Evolutionary conservation across 1,140 invertebrate genomes (phyloP).

Genomic region (Solenopsis fugax): DNA sequence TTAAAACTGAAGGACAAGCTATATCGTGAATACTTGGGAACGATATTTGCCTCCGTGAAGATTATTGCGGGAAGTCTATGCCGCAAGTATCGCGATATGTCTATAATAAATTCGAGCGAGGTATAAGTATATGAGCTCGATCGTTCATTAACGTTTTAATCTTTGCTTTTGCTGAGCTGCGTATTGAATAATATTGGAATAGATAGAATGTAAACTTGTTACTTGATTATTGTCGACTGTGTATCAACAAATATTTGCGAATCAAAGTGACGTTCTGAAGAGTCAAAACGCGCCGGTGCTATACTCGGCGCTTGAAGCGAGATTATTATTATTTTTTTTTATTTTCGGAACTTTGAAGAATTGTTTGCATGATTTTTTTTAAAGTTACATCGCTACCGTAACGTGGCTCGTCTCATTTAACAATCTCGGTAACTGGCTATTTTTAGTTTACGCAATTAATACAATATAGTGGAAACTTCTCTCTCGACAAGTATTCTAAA

Average conservation of each 20-base stretch:
- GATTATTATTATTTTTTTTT: not conserved
- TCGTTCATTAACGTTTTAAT: constrained; percentile 29
- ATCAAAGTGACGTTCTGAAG: constrained; percentile 49
- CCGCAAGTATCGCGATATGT: constrained; percentile 26
- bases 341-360: constrained; percentile 41
- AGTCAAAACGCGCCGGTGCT: not conserved
- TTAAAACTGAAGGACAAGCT: constrained; percentile 16
- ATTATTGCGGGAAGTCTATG: constrained; percentile 13
- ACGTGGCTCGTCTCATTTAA: constrained; percentile 24
- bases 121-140: constrained; percentile 49
- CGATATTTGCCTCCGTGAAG: too few species aligned
- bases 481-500: constrained; percentile 39
- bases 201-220: constrained; percentile 61
- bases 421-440: constrained; percentile 32
- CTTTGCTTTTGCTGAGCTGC: constrained; percentile 27
- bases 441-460: constrained; percentile 37
- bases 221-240: constrained; percentile 63
- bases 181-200: constrained; percentile 40
- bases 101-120: constrained; percentile 51
- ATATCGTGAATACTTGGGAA: not conserved
- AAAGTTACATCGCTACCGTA: constrained; percentile 35
- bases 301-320: constrained; percentile 40
- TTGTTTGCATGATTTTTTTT: constrained; percentile 24
- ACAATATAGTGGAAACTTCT: constrained; percentile 34
- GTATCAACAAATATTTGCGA: constrained; percentile 57